A percentile compares a stretch with the other conserved stretches of the same genome.
These are phyloP conservation scores for Ptychadena robeensis DNA, from an alignment of 2,797 vertebrate species.

Conservation along the genomic window DNA sequence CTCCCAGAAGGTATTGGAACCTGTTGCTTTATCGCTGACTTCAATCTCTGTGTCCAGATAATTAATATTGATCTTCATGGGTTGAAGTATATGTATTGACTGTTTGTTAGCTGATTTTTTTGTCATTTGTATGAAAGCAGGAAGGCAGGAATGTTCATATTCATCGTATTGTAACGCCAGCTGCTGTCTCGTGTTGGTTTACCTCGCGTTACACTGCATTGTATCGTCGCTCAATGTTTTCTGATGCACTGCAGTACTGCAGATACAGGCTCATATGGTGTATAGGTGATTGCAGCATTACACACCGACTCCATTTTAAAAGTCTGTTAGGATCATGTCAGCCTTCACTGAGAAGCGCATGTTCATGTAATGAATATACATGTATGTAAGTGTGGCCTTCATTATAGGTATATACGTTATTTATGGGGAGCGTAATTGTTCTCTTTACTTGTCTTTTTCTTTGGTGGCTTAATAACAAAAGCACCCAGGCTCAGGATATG, in stretches of 20 bases:
- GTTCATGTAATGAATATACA: neutral
- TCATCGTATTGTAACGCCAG: neutral
- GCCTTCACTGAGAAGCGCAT: neutral
- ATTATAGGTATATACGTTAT: neutral
- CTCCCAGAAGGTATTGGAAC: too few relatives aligned
- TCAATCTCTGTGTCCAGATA: too few relatives aligned
- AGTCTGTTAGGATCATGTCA: neutral
- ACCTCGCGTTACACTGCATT: neutral
- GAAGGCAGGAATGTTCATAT: neutral
- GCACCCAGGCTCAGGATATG: too few relatives aligned
- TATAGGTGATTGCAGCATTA: conserved; percentile 1
- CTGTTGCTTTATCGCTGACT: too few relatives aligned
- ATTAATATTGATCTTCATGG: too few relatives aligned
- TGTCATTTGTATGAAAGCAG: too few relatives aligned
- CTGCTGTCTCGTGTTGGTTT: neutral
- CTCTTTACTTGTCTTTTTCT: too few relatives aligned
- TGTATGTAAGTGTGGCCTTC: neutral
- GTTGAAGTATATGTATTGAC: too few relatives aligned
- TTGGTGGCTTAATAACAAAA: neutral
- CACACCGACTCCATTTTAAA: neutral
- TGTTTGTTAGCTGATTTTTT: too few relatives aligned
- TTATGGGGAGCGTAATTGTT: neutral
- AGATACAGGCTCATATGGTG: conserved; percentile 5
- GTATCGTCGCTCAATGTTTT: neutral
- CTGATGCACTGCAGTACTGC: conserved; percentile 45